Base-by-base conservation (phyloP, 2,888 invertebrate species). In the Microctonus hyperodae region DNA sequence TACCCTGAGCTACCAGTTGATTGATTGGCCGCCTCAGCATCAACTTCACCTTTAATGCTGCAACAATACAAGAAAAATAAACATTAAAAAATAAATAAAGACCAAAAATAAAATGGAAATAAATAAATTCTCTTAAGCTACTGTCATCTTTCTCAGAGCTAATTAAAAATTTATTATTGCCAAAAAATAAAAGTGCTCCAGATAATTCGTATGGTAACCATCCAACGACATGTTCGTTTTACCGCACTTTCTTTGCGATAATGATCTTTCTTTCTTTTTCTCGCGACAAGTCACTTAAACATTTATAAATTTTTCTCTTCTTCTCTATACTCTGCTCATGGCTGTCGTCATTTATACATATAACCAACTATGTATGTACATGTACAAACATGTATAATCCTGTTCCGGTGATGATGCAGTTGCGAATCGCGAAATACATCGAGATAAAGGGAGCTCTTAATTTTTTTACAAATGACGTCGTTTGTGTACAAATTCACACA, bases 41-140 rank as follows among this genome's bases (percentile, higher is more conserved):
- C 86, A 98, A 87, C 88, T 97, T 98, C 86, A 97, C 94, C 89
- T 97, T 97, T 83, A 98, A 89, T 81, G 97, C 98, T 98, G 91
- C 75, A 91, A 89, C 84, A 75, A 78, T 76, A 72, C 78, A 73
- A 70, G 72, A 71, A 70, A 71, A 73, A 22, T n/a, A n/a, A 58
- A 51, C 55, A 60, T 70, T 50, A 51, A 69, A 20, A 56, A n/a
- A 33, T 23, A 7, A 53, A 40, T 16, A 40, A 59, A 57, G 22
- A 51, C 28, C 25, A 33, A 64, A 58, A 40, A 20, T 20, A 6
- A 20, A 44, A 60, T 0, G n/a, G 6, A 37, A 13, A 37, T 37
- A 13, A n/a, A 37, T n/a, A 37, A n/a, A n/a, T 51, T 51, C 6
- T 2, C 51, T 23, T 23, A 2, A 55, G 2, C 31, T 55, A 55